Evolutionary conservation across 1,140 invertebrate genomes (phyloP).

Genomic region (Meloidogyne hapla): DNA sequence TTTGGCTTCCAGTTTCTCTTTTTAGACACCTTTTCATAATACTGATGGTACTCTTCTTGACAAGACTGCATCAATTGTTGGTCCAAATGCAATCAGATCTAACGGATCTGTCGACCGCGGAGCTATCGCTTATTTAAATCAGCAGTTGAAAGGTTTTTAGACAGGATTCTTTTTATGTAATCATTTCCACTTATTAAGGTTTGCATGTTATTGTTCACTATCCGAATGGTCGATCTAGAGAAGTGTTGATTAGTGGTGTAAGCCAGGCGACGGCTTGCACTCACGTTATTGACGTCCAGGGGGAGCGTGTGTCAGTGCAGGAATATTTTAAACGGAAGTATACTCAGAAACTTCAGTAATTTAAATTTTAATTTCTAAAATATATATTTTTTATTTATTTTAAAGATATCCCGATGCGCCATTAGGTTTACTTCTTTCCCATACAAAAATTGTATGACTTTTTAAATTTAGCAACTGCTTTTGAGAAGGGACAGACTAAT

Average conservation of each 20-base stretch:
- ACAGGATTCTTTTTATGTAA: neutral
- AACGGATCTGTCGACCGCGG: slow-evolving; percentile 10
- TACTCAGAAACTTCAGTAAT: slow-evolving; percentile 27
- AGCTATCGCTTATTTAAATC: slow-evolving; percentile 26
- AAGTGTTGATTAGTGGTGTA: slow-evolving; percentile 28
- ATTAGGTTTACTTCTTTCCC: neutral
- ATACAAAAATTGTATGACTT: slow-evolving; percentile 19
- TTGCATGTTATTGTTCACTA: slow-evolving; percentile 31
- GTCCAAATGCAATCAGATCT: slow-evolving; percentile 6
- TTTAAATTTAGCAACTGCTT: slow-evolving; percentile 28
- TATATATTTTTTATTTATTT: neutral
- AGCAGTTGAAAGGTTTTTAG: slow-evolving; percentile 32
- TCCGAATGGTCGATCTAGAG: slow-evolving; percentile 24
- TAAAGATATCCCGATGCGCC: neutral
- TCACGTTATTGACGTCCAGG: slow-evolving; percentile 29
- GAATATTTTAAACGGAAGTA: slow-evolving; percentile 33
- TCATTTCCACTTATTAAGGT: slow-evolving; percentile 21
- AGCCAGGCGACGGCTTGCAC: slow-evolving; percentile 15
- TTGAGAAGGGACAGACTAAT: slow-evolving; percentile 35
- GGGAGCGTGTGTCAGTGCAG: slow-evolving; percentile 25
- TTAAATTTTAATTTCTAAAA: neutral
- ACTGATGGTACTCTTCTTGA: slow-evolving; percentile 13
- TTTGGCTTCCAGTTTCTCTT: neutral
- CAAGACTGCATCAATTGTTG: slow-evolving; percentile 23
- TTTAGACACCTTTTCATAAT: slow-evolving; percentile 27